phyloP scores from a whole-genome alignment of 2,113 vertebrate genomes.

The Pedetes capensis region DNA sequence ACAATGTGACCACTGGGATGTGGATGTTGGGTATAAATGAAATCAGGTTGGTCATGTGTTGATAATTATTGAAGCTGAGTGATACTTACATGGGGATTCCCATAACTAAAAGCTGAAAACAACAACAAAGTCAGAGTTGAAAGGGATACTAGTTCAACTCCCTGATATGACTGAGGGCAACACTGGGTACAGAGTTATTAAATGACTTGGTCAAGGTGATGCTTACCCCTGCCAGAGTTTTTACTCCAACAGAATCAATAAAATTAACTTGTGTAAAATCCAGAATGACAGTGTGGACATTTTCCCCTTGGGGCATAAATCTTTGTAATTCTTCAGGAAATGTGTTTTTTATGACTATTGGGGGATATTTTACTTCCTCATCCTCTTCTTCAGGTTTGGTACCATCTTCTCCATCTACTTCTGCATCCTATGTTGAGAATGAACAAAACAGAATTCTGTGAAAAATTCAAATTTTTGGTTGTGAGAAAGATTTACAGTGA shows the following conservation, averaged over 20 bases:
- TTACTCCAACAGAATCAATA: constrained; percentile 95
- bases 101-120: background rate
- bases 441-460: constrained; percentile 33
- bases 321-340: constrained; percentile 83
- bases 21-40: background rate
- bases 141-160: background rate
- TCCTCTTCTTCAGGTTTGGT: constrained; percentile 86
- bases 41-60: background rate
- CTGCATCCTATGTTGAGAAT: constrained; percentile 80
- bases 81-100: background rate
- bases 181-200: background rate
- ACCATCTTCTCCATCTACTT: constrained; percentile 82
- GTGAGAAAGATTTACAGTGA: background rate
- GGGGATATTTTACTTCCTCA: constrained; percentile 80
- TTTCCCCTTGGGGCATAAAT: constrained; percentile 83
- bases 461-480: background rate
- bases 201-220: background rate
- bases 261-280: constrained; percentile 94
- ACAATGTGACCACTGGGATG: background rate
- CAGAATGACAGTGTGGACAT: constrained; percentile 89
- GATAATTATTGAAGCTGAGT: background rate
- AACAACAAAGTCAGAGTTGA: background rate
- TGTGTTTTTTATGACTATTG: constrained; percentile 51
- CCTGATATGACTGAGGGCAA: background rate
- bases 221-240: constrained; percentile 92